Conservation (phyloP, 1,140 invertebrate species). For the Cotesia vestalis region DNA sequence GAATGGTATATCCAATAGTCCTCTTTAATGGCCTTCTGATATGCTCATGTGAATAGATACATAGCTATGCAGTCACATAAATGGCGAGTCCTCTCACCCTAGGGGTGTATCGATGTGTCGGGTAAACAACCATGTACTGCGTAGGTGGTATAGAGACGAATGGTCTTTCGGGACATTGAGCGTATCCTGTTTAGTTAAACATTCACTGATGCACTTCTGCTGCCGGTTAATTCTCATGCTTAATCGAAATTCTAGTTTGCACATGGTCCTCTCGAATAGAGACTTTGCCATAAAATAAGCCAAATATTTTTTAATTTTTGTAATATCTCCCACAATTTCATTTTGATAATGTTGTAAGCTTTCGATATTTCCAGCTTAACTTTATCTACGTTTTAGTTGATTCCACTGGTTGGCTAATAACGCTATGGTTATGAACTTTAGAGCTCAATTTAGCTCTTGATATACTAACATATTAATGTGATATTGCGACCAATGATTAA, state of each 20-base stretch:
- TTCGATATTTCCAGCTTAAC: too few species aligned
- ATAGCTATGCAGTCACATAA: not conserved
- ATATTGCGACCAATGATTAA: too few species aligned
- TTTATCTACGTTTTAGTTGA: too few species aligned
- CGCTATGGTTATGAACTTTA: too few species aligned
- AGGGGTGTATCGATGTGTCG: conserved; percentile 29
- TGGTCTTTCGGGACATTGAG: conserved; percentile 60
- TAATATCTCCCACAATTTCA: not conserved
- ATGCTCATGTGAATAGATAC: conserved; percentile 9
- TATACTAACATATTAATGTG: too few species aligned
- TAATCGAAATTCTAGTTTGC: conserved; percentile 20
- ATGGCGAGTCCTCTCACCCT: conserved; percentile 18
- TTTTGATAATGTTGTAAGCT: too few species aligned
- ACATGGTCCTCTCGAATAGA: not conserved
- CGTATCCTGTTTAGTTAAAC: conserved; percentile 58
- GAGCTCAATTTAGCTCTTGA: too few species aligned
- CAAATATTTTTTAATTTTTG: conserved; percentile 3
- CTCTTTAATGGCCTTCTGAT: conserved; percentile 5
- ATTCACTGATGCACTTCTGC: conserved; percentile 46
- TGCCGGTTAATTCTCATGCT: conserved; percentile 25
- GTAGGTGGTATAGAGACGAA: conserved; percentile 53
- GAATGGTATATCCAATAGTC: not conserved
- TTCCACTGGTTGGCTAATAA: too few species aligned
- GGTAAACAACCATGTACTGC: conserved; percentile 31
- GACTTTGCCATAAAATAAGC: conserved; percentile 1